phyloP scores from a whole-genome alignment of 2,888 invertebrate genomes.

The Acanthosepion esculentum region DNA sequence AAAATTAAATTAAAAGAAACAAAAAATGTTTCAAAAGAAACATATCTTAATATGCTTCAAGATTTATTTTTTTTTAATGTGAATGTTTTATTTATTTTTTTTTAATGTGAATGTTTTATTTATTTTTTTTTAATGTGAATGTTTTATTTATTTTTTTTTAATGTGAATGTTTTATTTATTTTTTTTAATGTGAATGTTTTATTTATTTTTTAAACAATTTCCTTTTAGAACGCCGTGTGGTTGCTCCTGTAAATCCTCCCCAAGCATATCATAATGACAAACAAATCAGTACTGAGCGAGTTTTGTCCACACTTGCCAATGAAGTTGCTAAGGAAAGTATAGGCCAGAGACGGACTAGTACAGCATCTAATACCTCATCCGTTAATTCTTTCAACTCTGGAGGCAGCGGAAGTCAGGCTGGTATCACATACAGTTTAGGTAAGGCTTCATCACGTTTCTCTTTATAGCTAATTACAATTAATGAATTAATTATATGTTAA shows the following conservation, averaged over 20 bases:
- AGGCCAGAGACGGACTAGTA: constrained; percentile 53
- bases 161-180: background rate
- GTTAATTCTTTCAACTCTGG: constrained; percentile 65
- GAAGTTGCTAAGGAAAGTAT: constrained; percentile 71
- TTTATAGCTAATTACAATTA: too few relatives aligned
- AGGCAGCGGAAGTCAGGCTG: constrained; percentile 54
- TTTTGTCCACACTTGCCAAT: constrained; percentile 70
- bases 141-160: background rate
- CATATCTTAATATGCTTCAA: too few relatives aligned
- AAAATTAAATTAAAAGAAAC: too few relatives aligned
- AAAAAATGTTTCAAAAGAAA: too few relatives aligned
- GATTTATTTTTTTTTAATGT: background rate
- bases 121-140: background rate
- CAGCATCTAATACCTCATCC: constrained; percentile 68
- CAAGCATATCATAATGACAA: constrained; percentile 64
- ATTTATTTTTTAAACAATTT: background rate
- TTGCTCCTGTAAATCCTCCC: constrained; percentile 52
- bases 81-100: background rate
- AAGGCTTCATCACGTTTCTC: constrained; percentile 38
- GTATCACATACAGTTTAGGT: constrained; percentile 77
- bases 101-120: too few relatives aligned
- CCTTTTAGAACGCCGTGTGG: constrained; percentile 61
- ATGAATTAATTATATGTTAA: too few relatives aligned
- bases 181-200: background rate
- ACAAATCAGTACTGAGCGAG: constrained; percentile 70